Conservation (phyloP, 2,888 invertebrate genomes). For the Zaprionus bogoriensis region DNA sequence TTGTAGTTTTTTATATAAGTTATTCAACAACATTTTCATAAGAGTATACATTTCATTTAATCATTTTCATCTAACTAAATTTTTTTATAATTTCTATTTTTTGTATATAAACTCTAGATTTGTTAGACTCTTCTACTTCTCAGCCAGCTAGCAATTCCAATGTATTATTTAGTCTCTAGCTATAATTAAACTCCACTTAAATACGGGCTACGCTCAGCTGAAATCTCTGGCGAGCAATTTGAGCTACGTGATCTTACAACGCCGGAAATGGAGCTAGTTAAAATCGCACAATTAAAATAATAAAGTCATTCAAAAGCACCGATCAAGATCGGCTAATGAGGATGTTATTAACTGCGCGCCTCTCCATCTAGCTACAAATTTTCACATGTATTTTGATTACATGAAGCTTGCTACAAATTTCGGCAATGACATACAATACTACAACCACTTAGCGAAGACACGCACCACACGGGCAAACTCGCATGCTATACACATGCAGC, state of each 20-base stretch:
- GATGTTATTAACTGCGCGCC: constrained; percentile 1
- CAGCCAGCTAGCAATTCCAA: too few relatives aligned
- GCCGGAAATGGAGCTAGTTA: constrained; percentile 44
- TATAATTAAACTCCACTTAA: not conserved
- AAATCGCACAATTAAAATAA: constrained; percentile 34
- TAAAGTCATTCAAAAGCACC: constrained; percentile 12
- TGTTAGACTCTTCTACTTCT: too few relatives aligned
- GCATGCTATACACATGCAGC: constrained; percentile 19
- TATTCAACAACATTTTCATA: too few relatives aligned
- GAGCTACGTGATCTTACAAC: constrained; percentile 10
- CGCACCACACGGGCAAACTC: constrained; percentile 13
- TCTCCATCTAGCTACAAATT: not conserved
- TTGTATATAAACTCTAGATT: too few relatives aligned
- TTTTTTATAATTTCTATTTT: too few relatives aligned
- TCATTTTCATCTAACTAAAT: too few relatives aligned
- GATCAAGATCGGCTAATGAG: constrained; percentile 14
- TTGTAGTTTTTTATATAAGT: too few relatives aligned
- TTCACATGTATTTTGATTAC: not conserved
- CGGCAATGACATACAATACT: not conserved
- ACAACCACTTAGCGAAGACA: constrained; percentile 35
- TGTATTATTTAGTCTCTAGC: too few relatives aligned
- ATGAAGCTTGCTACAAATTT: not conserved
- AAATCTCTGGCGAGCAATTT: not conserved
- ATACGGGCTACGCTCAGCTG: not conserved
- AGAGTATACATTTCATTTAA: too few relatives aligned